These are phyloP conservation scores for Montipora efflorescens DNA, from an alignment of 64 coral and sea anemone species.

Conservation along the genomic window DNA sequence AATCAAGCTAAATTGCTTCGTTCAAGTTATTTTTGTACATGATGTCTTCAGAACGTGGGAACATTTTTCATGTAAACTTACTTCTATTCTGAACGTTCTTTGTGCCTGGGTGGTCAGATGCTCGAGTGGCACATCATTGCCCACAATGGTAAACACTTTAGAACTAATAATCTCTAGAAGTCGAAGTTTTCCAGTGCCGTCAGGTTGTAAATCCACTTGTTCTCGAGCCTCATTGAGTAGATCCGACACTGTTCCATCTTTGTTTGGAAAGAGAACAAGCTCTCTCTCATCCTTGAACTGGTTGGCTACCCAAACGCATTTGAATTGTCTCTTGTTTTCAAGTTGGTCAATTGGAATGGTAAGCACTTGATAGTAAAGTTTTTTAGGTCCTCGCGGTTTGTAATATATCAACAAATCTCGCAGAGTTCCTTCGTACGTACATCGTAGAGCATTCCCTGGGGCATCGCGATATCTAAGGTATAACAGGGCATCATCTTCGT, in stretches of 20 bases:
- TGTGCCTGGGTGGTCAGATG: constrained; percentile 70
- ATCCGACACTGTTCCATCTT: constrained; percentile 87
- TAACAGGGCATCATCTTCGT: not conserved
- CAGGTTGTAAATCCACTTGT: constrained; percentile 70
- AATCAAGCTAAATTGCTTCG: too few species aligned
- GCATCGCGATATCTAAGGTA: constrained; percentile 81
- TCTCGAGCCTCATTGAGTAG: constrained; percentile 81
- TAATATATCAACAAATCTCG: constrained; percentile 98
- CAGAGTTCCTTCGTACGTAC: constrained; percentile 94
- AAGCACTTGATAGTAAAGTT: constrained; percentile 97
- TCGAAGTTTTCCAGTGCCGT: constrained; percentile 59
- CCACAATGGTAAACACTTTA: constrained; percentile 88
- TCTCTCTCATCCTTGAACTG: constrained; percentile 91
- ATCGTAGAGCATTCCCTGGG: constrained; percentile 87
- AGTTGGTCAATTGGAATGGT: constrained; percentile 96
- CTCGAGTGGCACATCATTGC: constrained; percentile 84
- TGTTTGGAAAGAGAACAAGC: constrained; percentile 91
- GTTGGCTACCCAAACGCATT: constrained; percentile 93
- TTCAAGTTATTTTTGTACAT: not conserved
- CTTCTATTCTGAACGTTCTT: constrained; percentile 97
- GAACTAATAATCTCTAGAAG: constrained; percentile 94
- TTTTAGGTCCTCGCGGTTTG: constrained; percentile 96
- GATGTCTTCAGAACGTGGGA: too few species aligned
- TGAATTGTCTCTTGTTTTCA: constrained; percentile 98
- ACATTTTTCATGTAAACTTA: constrained; percentile 11